Base-by-base conservation (phyloP, 2,797 vertebrate genomes). In the Liparis tanakae region DNA sequence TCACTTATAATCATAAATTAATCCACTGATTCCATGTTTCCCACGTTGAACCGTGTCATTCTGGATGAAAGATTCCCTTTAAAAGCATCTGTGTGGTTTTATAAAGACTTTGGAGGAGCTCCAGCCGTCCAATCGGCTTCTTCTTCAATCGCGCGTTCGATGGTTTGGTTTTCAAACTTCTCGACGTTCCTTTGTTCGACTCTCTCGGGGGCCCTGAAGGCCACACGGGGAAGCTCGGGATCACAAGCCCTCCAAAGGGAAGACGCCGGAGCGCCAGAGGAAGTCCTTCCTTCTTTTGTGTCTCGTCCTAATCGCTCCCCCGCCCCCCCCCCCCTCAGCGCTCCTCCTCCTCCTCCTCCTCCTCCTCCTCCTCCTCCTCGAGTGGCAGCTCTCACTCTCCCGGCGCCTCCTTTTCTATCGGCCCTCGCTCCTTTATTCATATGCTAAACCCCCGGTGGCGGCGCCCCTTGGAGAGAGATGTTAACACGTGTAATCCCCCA, bases 401-500 rank as follows among this genome's bases (percentile, higher is more conserved):
- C 74, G 46, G 43, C 44, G 85, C 82, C 71, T 82, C 88, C 82
- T 87, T 90, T 30, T 91, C 89, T 93, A 83, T 91, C 90, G 85
- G n/a, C 84, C 79, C 85, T 92, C 85, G 89, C 91, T 90, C 90
- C 90, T 87, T 92, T 88, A 93, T 94, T 94, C 92, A 94, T 94
- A 94, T 94, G 94, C 90, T 94, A 94, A 95, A 91, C 82, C 84
- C 76, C 86, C 88, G 92, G 92, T 92, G 92, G 92, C 90, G 87
- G 85, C 75, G 72, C 90, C 77, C 90, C 87, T 84, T 81, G 83
- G n/a, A 89, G 88, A 90, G 90, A 85, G 89, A 90, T 93, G 92
- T 94, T 94, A 95, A 95, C 94, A 95, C 78, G 83, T 94, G 93
- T 94, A 94, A 95, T 95, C 94, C 92, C 87, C 92, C 89, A 93